Conservation (phyloP, 2,797 vertebrate genomes). For the Melanotaenia maccullochi region DNA sequence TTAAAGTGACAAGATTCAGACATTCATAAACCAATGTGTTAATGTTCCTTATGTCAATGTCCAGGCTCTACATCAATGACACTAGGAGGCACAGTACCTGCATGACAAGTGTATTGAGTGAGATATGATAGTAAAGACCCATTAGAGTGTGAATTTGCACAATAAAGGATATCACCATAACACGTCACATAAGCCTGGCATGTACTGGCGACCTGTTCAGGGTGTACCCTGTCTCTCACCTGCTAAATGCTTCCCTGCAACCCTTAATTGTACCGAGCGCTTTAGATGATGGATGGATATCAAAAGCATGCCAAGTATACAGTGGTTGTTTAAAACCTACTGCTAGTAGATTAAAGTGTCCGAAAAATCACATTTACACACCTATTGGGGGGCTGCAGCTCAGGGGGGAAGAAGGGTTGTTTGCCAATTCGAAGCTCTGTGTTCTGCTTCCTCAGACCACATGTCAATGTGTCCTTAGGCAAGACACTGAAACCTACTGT, state of each 20-base stretch:
- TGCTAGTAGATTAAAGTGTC: neutral
- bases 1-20: neutral
- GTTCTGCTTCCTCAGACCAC: too few relatives aligned
- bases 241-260: too few relatives aligned
- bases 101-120: neutral
- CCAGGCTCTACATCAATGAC: neutral
- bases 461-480: too few relatives aligned
- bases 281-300: too few relatives aligned
- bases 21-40: neutral
- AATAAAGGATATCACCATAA: neutral
- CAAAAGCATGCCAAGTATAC: neutral
- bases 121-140: neutral
- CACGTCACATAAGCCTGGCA: neutral
- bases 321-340: neutral
- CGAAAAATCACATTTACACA: neutral
- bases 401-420: too few relatives aligned
- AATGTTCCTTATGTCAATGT: neutral
- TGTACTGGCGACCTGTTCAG: too few relatives aligned
- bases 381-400: too few relatives aligned
- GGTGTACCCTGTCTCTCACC: too few relatives aligned
- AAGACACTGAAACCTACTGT: too few relatives aligned
- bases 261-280: too few relatives aligned
- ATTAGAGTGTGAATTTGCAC: neutral
- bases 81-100: neutral
- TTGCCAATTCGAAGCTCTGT: too few relatives aligned